A percentile compares a stretch with the other conserved stretches of the same genome.
These are phyloP conservation scores for Rhabdomys pumilio DNA, from an alignment of 2,797 vertebrate genomes.

Conservation along the genomic window DNA sequence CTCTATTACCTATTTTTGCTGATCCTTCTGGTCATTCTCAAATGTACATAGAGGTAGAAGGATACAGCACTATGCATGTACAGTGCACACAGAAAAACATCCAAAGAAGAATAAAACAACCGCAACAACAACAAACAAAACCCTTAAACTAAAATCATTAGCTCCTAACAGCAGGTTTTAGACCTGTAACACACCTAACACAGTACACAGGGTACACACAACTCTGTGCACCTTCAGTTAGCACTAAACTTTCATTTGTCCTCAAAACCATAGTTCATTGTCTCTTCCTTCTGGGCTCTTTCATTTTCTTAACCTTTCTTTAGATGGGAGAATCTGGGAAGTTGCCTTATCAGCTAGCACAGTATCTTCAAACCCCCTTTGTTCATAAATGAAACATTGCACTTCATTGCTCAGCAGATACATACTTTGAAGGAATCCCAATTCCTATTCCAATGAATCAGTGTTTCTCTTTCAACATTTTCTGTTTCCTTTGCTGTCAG, in stretches of 20 bases:
- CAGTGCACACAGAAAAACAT: background rate
- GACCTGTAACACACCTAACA: background rate
- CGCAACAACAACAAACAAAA: background rate
- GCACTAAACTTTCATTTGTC: background rate
- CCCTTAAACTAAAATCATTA: background rate
- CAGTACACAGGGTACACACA: background rate
- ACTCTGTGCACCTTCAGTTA: background rate
- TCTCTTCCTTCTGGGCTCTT: background rate
- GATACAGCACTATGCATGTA: background rate
- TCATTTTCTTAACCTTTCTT: background rate
- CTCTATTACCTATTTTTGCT: background rate
- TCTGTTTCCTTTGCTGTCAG: background rate
- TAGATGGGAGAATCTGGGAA: background rate
- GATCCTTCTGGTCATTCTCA: background rate
- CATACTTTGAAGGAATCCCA: conserved; percentile 41
- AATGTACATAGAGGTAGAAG: background rate
- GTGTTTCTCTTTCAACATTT: background rate
- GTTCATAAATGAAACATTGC: conserved; percentile 37
- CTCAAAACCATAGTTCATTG: background rate
- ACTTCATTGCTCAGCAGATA: background rate
- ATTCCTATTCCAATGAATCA: background rate
- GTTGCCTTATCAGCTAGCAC: background rate
- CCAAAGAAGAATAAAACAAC: background rate
- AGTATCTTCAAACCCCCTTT: conserved; percentile 35
- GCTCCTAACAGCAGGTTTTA: background rate